phyloP scores from a whole-genome alignment of 2,888 invertebrate genomes.

The Creontiades dilutus region DNA sequence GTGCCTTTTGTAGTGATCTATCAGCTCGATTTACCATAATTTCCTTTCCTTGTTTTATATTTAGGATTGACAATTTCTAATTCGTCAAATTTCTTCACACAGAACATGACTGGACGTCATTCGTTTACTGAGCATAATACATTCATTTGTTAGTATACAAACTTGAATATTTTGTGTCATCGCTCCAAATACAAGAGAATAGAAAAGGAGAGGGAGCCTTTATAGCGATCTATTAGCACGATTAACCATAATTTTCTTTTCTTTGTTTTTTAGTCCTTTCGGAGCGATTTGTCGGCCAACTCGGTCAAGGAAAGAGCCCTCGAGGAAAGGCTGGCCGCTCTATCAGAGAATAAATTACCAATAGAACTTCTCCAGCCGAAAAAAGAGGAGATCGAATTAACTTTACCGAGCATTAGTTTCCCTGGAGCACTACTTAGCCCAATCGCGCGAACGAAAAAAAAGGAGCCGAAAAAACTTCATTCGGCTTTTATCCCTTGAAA shows the following conservation, averaged over 20 bases:
- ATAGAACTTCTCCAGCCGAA: background rate
- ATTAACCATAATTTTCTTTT: background rate
- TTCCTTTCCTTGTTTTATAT: too few species aligned
- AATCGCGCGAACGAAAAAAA: background rate
- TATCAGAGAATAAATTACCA: conserved; percentile 13
- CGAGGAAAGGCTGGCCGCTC: background rate
- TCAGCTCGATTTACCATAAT: too few species aligned
- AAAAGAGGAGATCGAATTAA: background rate
- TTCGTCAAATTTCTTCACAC: too few species aligned
- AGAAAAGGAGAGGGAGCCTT: too few species aligned
- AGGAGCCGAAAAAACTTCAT: conserved; percentile 4
- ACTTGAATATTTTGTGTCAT: too few species aligned
- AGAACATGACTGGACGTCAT: too few species aligned
- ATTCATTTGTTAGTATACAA: too few species aligned
- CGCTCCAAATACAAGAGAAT: too few species aligned
- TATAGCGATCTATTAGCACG: too few species aligned
- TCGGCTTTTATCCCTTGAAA: conserved; percentile 14
- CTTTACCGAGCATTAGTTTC: conserved; percentile 2
- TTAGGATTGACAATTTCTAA: too few species aligned
- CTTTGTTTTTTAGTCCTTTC: background rate
- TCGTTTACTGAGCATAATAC: too few species aligned
- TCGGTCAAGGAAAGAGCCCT: background rate
- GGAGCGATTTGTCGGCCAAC: background rate
- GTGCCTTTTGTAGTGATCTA: too few species aligned
- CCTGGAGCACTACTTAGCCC: background rate